Evolutionary conservation across 2,888 invertebrate species (phyloP).

Genomic region (Matsumyia berberina): DNA sequence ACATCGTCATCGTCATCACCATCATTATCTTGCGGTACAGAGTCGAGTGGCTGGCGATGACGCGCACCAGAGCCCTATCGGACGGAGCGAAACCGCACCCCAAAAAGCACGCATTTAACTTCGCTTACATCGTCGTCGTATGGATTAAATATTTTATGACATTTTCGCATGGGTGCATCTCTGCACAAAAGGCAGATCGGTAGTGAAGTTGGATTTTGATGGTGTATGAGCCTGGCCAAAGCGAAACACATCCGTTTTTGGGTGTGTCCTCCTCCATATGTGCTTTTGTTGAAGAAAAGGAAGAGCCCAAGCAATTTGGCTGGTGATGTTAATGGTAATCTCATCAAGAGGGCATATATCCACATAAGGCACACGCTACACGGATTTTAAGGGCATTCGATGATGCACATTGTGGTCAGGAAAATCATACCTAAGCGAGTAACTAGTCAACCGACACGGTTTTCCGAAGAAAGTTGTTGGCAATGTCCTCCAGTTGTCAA

Average conservation of each 20-base stretch:
- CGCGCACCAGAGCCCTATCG: neutral
- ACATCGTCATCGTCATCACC: slow-evolving; percentile 63
- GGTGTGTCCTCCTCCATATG: slow-evolving; percentile 39
- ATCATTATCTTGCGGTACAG: slow-evolving; percentile 32
- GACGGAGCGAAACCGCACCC: slow-evolving; percentile 46
- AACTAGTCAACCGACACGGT: neutral
- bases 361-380: slow-evolving; percentile 28
- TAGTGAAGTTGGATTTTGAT: slow-evolving; percentile 6
- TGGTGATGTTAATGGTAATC: slow-evolving; percentile 45
- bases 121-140: slow-evolving; percentile 20
- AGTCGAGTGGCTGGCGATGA: slow-evolving; percentile 17
- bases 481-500: too few relatives aligned
- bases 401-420: neutral
- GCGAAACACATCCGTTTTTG: slow-evolving; percentile 53
- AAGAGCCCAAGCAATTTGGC: slow-evolving; percentile 29
- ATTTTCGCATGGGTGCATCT: slow-evolving; percentile 54
- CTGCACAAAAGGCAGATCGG: slow-evolving; percentile 22
- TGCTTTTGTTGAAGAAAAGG: slow-evolving; percentile 5
- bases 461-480: too few relatives aligned
- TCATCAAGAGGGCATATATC: slow-evolving; percentile 41
- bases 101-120: slow-evolving; percentile 45
- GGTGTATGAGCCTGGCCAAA: slow-evolving; percentile 27
- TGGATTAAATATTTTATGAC: slow-evolving; percentile 70
- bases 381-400: neutral
- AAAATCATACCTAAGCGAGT: neutral